phyloP scores from a whole-genome alignment of 1,140 invertebrate species.

The Diabrotica undecimpunctata region DNA sequence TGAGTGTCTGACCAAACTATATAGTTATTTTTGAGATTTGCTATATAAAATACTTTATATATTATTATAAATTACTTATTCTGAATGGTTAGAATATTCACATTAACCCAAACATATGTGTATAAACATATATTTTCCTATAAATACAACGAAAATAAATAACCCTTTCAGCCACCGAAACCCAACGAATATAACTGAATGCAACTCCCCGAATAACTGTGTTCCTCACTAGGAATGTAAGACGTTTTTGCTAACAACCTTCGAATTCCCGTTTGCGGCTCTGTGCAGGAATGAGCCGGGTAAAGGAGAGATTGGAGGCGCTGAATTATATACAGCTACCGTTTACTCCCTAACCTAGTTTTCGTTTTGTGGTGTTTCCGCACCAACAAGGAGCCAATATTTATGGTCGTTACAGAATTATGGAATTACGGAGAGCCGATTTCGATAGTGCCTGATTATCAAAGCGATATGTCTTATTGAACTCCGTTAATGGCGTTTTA shows the following conservation, averaged over 20 bases:
- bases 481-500: not conserved
- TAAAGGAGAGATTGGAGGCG: not conserved
- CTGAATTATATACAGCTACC: slow-evolving; percentile 15
- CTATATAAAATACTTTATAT: too few species aligned
- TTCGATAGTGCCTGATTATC: not conserved
- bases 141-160: too few species aligned
- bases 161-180: too few species aligned
- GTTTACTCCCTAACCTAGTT: slow-evolving; percentile 15
- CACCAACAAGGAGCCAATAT: not conserved
- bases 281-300: not conserved
- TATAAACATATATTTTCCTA: too few species aligned
- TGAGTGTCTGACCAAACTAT: too few species aligned
- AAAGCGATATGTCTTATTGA: not conserved
- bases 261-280: not conserved
- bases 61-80: too few species aligned
- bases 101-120: too few species aligned
- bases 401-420: slow-evolving; percentile 4
- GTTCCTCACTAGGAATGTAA: too few species aligned
- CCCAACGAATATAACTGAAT: too few species aligned
- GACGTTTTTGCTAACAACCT: not conserved
- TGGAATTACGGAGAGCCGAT: not conserved
- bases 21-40: too few species aligned
- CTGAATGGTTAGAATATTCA: too few species aligned
- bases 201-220: too few species aligned
- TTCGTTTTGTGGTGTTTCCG: slow-evolving; percentile 11